Base-by-base conservation (phyloP, 2,113 vertebrate species). In the Hyaena hyaena region DNA sequence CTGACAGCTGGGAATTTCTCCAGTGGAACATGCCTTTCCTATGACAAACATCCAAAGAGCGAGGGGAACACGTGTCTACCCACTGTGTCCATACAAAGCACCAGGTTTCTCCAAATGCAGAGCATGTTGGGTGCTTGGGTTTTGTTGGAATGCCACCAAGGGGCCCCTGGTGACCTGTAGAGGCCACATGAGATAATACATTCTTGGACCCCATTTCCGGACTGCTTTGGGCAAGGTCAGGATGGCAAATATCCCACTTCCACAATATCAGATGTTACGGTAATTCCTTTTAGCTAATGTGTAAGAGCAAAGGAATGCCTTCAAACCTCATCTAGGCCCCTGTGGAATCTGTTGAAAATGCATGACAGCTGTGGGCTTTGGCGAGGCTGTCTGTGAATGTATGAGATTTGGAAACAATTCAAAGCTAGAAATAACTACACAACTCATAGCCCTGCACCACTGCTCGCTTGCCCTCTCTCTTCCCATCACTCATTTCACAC, bases 301-400 rank as follows among this genome's bases (percentile, higher is more conserved):
- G 99, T 99, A 99, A 99, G 99, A 99, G 99, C 98, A 98, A 98
- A 99, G 99, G 99, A 99, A 99, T 99, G 99, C 99, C 98, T 99
- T 99, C 99, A 98, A 98, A 99, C 99, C 99, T 99, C 99, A 99
- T 99, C 99, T 97, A 99, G 99, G 98, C 99, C 98, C 98, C 98
- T 99, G 98, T 98, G 99, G 99, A 99, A 99, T 99, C 99, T 99
- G 99, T 99, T 99, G 99, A 99, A 99, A 99, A 99, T 99, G 99
- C 99, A 99, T 99, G 99, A 99, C 99, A 99, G 99, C 99, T 99
- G 99, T 99, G 93, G 98, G 99, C 99, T 99, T 99, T 99, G 99
- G 99, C 99, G 98, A 95, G 98, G 98, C 98, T 95, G 98, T 96
- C 98, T 98, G 99, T 99, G 99, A 99, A 99, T 99, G 99, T 99